Base-by-base conservation (phyloP, 2,888 invertebrate genomes). In the Branchinecta sandiegonensis region DNA sequence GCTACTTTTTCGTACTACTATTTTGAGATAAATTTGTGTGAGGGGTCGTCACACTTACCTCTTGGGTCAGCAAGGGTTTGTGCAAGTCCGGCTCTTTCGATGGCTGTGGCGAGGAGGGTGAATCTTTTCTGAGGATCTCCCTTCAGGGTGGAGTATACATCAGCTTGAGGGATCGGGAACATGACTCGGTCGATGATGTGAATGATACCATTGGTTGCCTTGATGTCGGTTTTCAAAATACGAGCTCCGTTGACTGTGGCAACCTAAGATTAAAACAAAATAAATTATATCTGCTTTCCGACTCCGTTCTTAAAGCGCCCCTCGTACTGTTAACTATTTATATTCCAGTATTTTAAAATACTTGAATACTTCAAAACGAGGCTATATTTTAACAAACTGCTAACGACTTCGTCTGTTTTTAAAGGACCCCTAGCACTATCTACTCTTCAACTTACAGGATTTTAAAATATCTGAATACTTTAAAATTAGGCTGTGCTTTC, bases 101-200 rank as follows among this genome's bases (percentile, higher is more conserved):
- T 77, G 1, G 89, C 86, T 76, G 87, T 85, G 56, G 90, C 79
- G 80, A 90, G 88, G 67, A 83, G 87, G 23, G 86, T 86, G 79
- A 90, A 91, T 72, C 90, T 80, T 72, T 86, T 80, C 76, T 90
- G 90, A 65, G 90, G 80, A 78, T 91, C 91, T 0, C 90, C 88
- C 75, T 90, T 89, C 67, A 91, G 79, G 0, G 91, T 91, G 77
- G 90, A 90, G 56, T 90, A 83, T 67, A 91, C 79, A 78, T 91
- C 90, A 1, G 91, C 91, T 1, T 91, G 90, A 0, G 91, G 91
- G 71, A 91, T 80, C 1, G 91, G 91, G 81, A 91, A 91, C 90
- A 91, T 89, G 6, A 90, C 90, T 46, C 89, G 80, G 77, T 91
- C 91, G 1, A 91, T 83, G 0, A 88, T 86, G 75, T 91, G 90